Percentiles rank a stretch among this genome's conserved stretches.
Evolutionary conservation across 2,797 vertebrate genomes (phyloP).

Genomic region (Gymnopithys bicolor): DNA sequence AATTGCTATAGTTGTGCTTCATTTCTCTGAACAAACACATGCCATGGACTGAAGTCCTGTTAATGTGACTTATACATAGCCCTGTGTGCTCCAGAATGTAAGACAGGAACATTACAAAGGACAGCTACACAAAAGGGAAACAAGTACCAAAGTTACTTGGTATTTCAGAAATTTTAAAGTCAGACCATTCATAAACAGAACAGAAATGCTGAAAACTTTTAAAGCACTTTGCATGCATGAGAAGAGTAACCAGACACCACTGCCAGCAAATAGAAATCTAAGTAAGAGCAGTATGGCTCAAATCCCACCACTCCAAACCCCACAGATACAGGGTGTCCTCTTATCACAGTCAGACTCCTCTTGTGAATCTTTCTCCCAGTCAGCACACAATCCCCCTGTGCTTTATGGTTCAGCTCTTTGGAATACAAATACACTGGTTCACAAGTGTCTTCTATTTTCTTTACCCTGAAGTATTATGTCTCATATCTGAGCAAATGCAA

Average conservation of each 20-base stretch:
- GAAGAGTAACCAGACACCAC: background rate
- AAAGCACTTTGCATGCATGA: background rate
- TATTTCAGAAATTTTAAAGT: conserved; percentile 6
- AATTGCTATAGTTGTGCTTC: conserved; percentile 34
- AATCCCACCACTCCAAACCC: background rate
- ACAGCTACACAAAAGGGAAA: conserved; percentile 35
- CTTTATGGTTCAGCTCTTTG: background rate
- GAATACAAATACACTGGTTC: background rate
- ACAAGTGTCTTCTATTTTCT: background rate
- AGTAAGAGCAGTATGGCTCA: background rate
- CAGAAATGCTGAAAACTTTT: conserved; percentile 3
- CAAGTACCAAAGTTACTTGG: background rate
- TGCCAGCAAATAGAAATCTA: background rate
- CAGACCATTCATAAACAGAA: background rate
- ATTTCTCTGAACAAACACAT: conserved; percentile 16
- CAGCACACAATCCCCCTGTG: background rate
- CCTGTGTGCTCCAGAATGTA: background rate
- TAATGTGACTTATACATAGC: background rate
- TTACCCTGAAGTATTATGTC: background rate
- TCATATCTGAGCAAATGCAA: background rate
- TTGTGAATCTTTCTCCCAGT: background rate
- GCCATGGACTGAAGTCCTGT: background rate
- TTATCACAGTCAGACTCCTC: background rate
- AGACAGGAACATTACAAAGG: background rate
- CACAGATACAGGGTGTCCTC: background rate